phyloP scores from a whole-genome alignment of 2,797 vertebrate species.

The Acipenser transmontanus region DNA sequence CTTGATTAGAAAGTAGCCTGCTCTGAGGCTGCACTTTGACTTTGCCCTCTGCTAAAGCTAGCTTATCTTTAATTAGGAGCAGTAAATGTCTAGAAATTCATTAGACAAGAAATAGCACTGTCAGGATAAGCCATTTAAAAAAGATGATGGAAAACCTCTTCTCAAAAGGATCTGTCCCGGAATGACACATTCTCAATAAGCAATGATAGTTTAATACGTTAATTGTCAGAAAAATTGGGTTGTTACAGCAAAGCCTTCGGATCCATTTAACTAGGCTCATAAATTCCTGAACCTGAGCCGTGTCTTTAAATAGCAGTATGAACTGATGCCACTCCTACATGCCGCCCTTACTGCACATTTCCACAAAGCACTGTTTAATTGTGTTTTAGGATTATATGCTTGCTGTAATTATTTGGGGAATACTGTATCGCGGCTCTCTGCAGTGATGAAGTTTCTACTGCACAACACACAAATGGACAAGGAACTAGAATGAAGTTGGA shows the following conservation, averaged over 20 bases:
- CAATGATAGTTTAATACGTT: constrained; percentile 91
- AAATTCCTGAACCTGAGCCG: constrained; percentile 49
- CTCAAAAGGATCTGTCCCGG: constrained; percentile 53
- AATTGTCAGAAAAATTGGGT: constrained; percentile 79
- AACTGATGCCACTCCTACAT: constrained; percentile 48
- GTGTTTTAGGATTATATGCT: constrained; percentile 28
- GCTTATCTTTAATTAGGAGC: constrained; percentile 74
- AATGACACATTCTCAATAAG: constrained; percentile 76
- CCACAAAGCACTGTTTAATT: constrained; percentile 44
- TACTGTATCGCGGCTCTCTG: no score
- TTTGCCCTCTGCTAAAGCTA: constrained; percentile 54
- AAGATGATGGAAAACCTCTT: constrained; percentile 62
- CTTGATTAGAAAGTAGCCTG: constrained; percentile 34
- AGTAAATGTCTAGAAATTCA: constrained; percentile 56
- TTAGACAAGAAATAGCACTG: constrained; percentile 62
- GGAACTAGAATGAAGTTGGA: no score
- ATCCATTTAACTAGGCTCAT: constrained; percentile 70
- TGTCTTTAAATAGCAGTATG: constrained; percentile 59
- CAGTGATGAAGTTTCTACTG: no score
- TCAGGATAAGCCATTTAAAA: constrained; percentile 63
- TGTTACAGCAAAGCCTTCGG: constrained; percentile 62
- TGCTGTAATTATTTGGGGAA: constrained; percentile 5
- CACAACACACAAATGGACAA: no score
- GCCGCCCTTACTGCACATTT: constrained; percentile 43
- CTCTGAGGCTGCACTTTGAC: constrained; percentile 49